Evolutionary conservation across 2,888 invertebrate species (phyloP).

Genomic region (Laspeyria flexula): DNA sequence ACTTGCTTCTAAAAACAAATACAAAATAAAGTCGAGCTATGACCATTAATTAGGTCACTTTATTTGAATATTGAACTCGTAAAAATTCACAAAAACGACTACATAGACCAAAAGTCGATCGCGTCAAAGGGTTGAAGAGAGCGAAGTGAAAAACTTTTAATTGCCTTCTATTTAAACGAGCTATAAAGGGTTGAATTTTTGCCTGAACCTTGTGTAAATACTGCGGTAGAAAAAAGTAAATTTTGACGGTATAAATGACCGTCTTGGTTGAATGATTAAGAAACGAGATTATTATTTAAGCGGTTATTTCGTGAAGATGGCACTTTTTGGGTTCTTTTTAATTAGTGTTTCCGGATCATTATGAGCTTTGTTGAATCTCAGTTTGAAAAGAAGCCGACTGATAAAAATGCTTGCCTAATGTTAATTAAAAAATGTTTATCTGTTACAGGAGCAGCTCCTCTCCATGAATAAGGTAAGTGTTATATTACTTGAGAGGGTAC

Average conservation of each 20-base stretch:
- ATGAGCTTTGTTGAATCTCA: constrained; percentile 12
- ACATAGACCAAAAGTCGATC: constrained; percentile 38
- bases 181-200: constrained; percentile 39
- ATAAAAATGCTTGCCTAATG: background rate
- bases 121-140: constrained; percentile 40
- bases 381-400: background rate
- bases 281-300: constrained; percentile 30
- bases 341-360: constrained; percentile 11
- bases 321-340: constrained; percentile 9
- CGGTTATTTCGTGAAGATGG: constrained; percentile 12
- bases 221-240: constrained; percentile 20
- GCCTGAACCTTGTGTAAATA: constrained; percentile 33
- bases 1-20: background rate
- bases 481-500: too few relatives aligned
- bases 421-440: background rate
- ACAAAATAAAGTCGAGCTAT: constrained; percentile 13
- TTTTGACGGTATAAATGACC: constrained; percentile 23
- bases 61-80: constrained; percentile 24
- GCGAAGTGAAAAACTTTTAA: constrained; percentile 48
- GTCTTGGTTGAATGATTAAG: constrained; percentile 31
- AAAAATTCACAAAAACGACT: constrained; percentile 26
- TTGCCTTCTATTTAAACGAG: constrained; percentile 41
- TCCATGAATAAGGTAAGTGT: too few relatives aligned
- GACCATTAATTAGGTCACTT: constrained; percentile 37
- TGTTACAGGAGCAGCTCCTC: background rate